Base-by-base conservation (phyloP, 2,888 invertebrate species). In the Phortica okadai region DNA sequence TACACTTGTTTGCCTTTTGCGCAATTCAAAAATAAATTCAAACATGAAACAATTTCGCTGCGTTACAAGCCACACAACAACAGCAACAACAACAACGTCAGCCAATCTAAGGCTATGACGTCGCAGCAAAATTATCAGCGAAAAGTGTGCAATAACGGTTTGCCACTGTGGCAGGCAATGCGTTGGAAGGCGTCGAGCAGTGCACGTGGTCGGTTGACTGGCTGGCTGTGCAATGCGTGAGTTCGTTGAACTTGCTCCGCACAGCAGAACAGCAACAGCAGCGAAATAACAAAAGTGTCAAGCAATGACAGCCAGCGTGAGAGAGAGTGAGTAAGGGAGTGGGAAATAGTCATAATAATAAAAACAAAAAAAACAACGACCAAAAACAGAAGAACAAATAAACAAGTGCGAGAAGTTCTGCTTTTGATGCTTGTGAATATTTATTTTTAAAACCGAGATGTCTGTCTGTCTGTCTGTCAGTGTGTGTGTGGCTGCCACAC, bases 181-280 rank as follows among this genome's bases (percentile, higher is more conserved):
- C 56, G 16, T 16, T 11, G n/a, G 41, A 42, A 42, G 59, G 16
- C n/a, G 59, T 2, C 7, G 59, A 21, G 42, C 56, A 14, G 14
- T 56, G 56, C 56, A 56, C 33, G 33, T 33, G 33, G 21, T 21
- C 21, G 21, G 33, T 14, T 50, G 14, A 1, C 1, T 50, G 50
- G 50, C 6, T 8, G 69, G 21, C 41, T 16, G n/a, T 16, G 44
- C 6, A 11, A 11, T 11, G 45, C 21, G 50, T 45, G 21, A 82
- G 86, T 84, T 86, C 84, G 82, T 86, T 86, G 86, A 86, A 86
- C 86, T 79, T 73, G 73, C 33, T 33, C 1, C 33, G 2, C 3
- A 33, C 33, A 33, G 33, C 33, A 33, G 33, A 33, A 33, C 33
- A 33, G 33, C 0, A 33, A 33, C 33, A 33, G 33, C 33, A 33